Conservation (phyloP, 2,797 vertebrate species). For the Hoplostethus atlanticus region DNA sequence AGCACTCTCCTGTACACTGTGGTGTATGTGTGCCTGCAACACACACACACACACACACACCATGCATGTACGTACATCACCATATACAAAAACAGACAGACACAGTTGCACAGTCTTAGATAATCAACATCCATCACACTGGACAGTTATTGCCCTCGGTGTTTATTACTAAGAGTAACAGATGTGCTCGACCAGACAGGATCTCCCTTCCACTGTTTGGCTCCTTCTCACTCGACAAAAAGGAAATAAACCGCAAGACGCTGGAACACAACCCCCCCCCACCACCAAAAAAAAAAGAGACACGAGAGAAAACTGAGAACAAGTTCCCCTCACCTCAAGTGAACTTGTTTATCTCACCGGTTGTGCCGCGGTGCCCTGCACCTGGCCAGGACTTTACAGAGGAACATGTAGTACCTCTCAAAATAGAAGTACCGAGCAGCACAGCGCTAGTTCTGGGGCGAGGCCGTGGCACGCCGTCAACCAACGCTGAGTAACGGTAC, state of each 20-base stretch:
- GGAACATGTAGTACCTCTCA: slow-evolving; percentile 20
- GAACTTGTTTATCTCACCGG: slow-evolving; percentile 5
- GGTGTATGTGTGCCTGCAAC: slow-evolving; percentile 60
- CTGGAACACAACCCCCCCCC: too few relatives aligned
- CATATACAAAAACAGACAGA: not conserved
- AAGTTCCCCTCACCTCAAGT: not conserved
- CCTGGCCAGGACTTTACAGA: slow-evolving; percentile 32
- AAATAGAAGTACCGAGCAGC: slow-evolving; percentile 43
- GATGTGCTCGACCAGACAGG: not conserved
- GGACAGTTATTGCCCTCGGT: slow-evolving; percentile 17
- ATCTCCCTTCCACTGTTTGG: too few relatives aligned
- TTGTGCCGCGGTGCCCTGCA: slow-evolving; percentile 32
- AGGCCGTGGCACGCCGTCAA: slow-evolving; percentile 7
- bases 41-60: slow-evolving; percentile 9
- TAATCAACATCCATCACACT: slow-evolving; percentile 6
- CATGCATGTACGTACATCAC: not conserved
- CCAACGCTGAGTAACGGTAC: not conserved
- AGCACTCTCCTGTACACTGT: slow-evolving; percentile 72
- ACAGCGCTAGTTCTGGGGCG: not conserved
- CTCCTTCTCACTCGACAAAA: not conserved
- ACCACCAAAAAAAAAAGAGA: too few relatives aligned
- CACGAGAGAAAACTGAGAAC: too few relatives aligned
- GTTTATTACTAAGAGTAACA: not conserved
- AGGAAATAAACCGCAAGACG: too few relatives aligned
- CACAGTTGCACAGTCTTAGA: not conserved